phyloP scores from a whole-genome alignment of 2,113 vertebrate genomes.

The human region DNA sequence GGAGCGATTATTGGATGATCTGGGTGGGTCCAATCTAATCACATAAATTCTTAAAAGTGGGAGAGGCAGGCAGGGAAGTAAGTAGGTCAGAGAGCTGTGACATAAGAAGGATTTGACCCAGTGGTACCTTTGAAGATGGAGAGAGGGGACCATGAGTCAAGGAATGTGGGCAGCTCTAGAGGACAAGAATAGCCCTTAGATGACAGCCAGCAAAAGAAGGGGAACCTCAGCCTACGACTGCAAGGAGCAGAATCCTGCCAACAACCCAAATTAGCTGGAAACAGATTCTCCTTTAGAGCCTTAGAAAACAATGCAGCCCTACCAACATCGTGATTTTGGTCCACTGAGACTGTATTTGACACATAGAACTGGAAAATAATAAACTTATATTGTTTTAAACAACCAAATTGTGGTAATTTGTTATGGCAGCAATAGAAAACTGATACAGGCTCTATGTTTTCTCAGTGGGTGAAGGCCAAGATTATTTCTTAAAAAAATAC shows the following conservation, averaged over 20 bases:
- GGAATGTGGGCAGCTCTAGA: background rate
- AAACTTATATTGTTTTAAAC: background rate
- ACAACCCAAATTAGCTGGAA: background rate
- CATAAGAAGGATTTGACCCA: background rate
- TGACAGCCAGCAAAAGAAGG: background rate
- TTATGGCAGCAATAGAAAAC: background rate
- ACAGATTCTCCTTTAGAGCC: background rate
- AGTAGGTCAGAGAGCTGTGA: background rate
- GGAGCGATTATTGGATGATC: background rate
- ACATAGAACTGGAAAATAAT: background rate
- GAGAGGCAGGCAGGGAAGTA: background rate
- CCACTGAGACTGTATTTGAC: background rate
- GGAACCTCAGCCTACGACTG: too few species aligned
- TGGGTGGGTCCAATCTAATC: background rate
- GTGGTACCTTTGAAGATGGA: background rate
- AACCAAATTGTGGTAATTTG: background rate
- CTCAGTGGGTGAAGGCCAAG: background rate
- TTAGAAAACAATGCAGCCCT: background rate
- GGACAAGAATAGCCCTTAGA: background rate
- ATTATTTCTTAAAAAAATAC: background rate
- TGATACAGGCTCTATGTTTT: background rate
- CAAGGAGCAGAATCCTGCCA: background rate
- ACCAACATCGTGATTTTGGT: background rate
- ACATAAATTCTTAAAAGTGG: background rate
- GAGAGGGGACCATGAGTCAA: background rate